Evolutionary conservation across 2,888 invertebrate species (phyloP), one percentile per base, ranked within the genome.

Genomic region (Melanostoma scalare): DNA sequence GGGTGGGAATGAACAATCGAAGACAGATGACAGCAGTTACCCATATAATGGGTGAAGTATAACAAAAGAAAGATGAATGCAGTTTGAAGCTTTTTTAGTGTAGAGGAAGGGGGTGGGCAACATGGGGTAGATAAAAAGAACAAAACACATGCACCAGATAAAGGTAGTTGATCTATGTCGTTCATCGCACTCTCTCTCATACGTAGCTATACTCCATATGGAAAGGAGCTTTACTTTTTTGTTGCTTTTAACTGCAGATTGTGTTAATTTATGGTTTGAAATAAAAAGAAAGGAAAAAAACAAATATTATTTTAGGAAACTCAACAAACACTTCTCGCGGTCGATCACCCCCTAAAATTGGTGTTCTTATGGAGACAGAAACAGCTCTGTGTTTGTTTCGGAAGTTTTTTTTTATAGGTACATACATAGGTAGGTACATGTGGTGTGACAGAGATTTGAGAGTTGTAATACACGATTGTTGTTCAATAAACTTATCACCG

Each of bases 151-250:
- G 76, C 50, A 82, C 78, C 82, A 77, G 65, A 69, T 78, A 82
- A 82, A 75, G 77, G 77, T 78, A 75, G 68, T 82, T 82, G 82
- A 82, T 82, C 82, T 82, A 82, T 82, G 77, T 30, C 67, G 55
- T 53, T 56, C 55, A 55, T 55, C 40, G 63, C 63, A 38, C 53
- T 31, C 40, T 42, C 35, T 53, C 40, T 69, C 42, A 58, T n/a
- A 33, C n/a, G 35, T 48, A 48, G 20, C 50, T 20, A 55, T 9
- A 33, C 3, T 3, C 8, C 20, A 20, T 35, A 61, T 33, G 55
- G 35, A 44, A 46, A 42, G 52, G 68, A 82, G 77, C 77, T 82
- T 67, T 31, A n/a, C 68, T 69, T 35, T 31, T 6, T 4, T 8
- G n/a, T n/a, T 38, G 36, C 38, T 8, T 30, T 46, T 35, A 68